Percentiles rank a stretch among this genome's conserved stretches.
phyloP scores from a whole-genome alignment of 2,113 vertebrate species.

The Mormyrus iriodes region DNA sequence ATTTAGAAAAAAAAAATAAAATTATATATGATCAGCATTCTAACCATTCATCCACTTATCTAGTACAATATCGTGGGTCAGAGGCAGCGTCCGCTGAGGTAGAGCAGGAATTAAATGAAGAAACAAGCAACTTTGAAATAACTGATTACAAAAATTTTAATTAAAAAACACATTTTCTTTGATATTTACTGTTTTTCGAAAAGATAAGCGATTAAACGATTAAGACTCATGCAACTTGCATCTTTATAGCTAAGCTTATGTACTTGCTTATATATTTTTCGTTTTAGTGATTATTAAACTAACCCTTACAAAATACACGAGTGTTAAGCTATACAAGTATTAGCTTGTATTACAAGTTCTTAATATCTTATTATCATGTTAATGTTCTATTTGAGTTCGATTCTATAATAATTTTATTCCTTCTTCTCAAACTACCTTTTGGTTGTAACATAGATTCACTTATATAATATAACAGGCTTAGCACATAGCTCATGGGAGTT shows the following conservation, averaged over 20 bases:
- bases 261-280: too few species aligned
- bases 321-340: too few species aligned
- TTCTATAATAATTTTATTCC: too few species aligned
- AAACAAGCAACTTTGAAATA: not conserved
- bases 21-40: not conserved
- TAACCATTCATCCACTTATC: not conserved
- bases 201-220: not conserved
- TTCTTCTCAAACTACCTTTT: too few species aligned
- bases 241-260: not conserved
- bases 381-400: too few species aligned
- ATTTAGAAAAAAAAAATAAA: not conserved
- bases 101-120: not conserved
- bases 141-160: not conserved
- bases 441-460: too few species aligned
- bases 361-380: too few species aligned
- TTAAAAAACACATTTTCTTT: not conserved
- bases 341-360: too few species aligned
- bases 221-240: not conserved
- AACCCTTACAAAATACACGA: too few species aligned
- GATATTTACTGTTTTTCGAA: not conserved
- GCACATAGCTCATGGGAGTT: too few species aligned
- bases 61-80: not conserved
- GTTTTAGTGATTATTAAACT: too few species aligned
- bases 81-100: not conserved
- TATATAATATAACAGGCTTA: too few species aligned